Evolutionary conservation across 2,797 vertebrate genomes (phyloP).

Genomic region (Alfaro cultratus): DNA sequence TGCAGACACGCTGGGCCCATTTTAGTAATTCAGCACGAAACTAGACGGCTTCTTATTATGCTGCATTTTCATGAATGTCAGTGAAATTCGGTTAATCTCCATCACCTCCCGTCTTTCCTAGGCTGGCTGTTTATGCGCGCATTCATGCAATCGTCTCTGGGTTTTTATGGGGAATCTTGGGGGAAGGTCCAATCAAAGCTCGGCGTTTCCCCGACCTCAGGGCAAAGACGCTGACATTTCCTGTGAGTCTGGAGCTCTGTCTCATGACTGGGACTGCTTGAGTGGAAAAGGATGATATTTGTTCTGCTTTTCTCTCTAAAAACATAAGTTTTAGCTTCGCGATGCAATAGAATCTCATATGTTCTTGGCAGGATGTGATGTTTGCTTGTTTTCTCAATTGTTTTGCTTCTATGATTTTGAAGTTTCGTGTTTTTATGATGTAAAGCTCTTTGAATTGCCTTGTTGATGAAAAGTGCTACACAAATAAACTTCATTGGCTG

Average conservation of each 20-base stretch:
- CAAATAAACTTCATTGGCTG: no score
- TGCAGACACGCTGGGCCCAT: conserved; percentile 4
- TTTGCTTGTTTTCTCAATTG: no score
- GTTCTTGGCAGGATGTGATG: no score
- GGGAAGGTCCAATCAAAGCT: conserved; percentile 63
- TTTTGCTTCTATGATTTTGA: no score
- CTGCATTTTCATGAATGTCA: conserved; percentile 27
- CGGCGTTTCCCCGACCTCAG: conserved; percentile 45
- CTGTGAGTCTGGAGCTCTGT: conserved; percentile 45
- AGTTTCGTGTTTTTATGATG: no score
- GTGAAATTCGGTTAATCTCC: conserved; percentile 27
- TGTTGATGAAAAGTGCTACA: no score
- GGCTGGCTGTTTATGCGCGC: conserved; percentile 32
- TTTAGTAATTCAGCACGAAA: conserved; percentile 13
- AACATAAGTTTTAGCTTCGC: not conserved
- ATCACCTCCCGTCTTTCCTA: conserved; percentile 13
- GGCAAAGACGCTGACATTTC: conserved; percentile 61
- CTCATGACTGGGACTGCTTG: conserved; percentile 29
- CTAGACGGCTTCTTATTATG: conserved; percentile 41
- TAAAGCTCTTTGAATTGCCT: no score
- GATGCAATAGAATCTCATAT: no score
- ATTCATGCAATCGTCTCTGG: conserved; percentile 49
- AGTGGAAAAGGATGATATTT: conserved; percentile 13
- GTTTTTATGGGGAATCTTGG: conserved; percentile 58
- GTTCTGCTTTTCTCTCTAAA: conserved; percentile 6